Evolutionary conservation across 2,113 vertebrate genomes (phyloP), one percentile per base, ranked within the genome.

Genomic region (Lepus timidus): DNA sequence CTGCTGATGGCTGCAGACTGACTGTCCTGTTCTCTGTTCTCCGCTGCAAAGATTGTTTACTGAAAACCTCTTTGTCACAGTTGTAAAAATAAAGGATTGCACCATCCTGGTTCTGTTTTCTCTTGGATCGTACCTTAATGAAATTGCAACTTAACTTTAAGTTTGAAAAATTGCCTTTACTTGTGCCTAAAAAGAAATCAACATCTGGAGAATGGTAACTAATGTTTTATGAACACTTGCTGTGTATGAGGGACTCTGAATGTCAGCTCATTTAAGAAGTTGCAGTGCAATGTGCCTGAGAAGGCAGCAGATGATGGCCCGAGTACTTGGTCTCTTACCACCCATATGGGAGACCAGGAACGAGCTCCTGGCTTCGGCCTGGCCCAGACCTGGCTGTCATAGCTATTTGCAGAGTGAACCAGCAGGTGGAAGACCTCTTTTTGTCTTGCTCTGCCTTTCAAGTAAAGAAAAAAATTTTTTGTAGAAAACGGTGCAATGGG

Each of bases 31-130:
- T 78, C 25, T 29, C 31, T 85, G 9, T 91, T 92, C 81, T 91
- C 55, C 36, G 5, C 70, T 83, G 51, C 70, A 87, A 96, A 90
- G 20, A 78, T 85, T 22, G 3, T 19, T n/a, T 88, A 64, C 62
- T 62, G 25, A 83, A 88, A 93, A 64, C 58, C 4, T 89, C 36
- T 78, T 71, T 73, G n/a, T 94, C 71, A 62, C 71, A 70, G 29
- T 94, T 94, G 62, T 83, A 75, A 93, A 94, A 97, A 97, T 96
- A 97, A 96, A 96, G 67, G 61, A 62, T 88, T 94, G 51, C 9
- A 58, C 39, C 13, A 20, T 78, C 39, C 62, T 58, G 17, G 62
- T 90, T 88, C 85, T 90, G 1, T 95, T 93, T 94, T 97, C 75
- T 92, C 51, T 71, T 87, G 79, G 31, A n/a, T 93, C 65, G 61